Conservation (phyloP, 2,888 invertebrate species). For the Dicyrtoma fusca region DNA sequence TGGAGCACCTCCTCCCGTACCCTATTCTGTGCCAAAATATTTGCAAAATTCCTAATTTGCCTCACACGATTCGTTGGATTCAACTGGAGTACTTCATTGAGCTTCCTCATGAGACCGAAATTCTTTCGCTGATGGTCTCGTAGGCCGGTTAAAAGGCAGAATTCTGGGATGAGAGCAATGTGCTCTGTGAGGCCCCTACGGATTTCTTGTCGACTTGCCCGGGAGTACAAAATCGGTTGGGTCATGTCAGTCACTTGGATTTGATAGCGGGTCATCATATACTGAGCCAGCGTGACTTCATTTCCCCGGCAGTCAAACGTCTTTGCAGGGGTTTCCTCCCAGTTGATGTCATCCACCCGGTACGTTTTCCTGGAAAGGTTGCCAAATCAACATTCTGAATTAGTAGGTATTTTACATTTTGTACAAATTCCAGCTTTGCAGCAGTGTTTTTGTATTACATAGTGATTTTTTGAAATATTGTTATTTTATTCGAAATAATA, state of each 20-base stretch:
- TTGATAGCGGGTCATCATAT: slow-evolving; percentile 18
- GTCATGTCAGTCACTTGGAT: neutral
- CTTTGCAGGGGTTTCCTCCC: slow-evolving; percentile 71
- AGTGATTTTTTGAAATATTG: too few species aligned
- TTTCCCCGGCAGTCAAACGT: slow-evolving; percentile 64
- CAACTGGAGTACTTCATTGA: neutral
- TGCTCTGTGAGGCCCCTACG: slow-evolving; percentile 21
- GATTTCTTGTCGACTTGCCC: slow-evolving; percentile 10
- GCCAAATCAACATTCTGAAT: too few species aligned
- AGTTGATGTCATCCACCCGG: slow-evolving; percentile 80
- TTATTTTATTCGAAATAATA: too few species aligned
- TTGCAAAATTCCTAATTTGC: slow-evolving; percentile 3
- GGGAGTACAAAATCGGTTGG: slow-evolving; percentile 30
- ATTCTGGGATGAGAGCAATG: slow-evolving; percentile 28
- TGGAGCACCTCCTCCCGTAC: neutral
- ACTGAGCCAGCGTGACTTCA: slow-evolving; percentile 35
- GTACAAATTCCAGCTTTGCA: too few species aligned
- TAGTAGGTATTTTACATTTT: too few species aligned
- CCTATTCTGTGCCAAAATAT: neutral
- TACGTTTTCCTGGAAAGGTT: slow-evolving; percentile 87
- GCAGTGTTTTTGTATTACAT: too few species aligned
- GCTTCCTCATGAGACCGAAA: slow-evolving; percentile 7
- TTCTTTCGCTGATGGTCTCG: slow-evolving; percentile 10
- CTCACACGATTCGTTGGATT: neutral
- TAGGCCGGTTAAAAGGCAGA: slow-evolving; percentile 27